Conservation (phyloP, 1,140 invertebrate species). For the Penaeus chinensis region DNA sequence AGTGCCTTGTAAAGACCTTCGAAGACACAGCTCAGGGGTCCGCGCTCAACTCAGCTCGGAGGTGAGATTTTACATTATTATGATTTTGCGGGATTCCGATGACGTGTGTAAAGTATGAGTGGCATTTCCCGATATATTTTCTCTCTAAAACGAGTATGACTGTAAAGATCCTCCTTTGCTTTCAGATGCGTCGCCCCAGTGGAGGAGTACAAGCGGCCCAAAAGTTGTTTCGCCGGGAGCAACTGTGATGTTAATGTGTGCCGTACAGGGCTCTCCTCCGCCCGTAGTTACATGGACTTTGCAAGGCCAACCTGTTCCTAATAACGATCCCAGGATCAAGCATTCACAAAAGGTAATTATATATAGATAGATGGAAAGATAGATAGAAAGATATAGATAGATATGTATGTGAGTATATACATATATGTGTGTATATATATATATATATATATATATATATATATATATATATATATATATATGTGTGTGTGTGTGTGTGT, state of each 20-base stretch:
- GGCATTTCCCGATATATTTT: too few species aligned
- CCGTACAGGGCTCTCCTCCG: constrained; percentile 54
- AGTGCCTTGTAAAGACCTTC: constrained; percentile 93
- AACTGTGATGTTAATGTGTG: constrained; percentile 40
- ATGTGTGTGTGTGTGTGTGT: too few species aligned
- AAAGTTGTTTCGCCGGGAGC: constrained; percentile 56
- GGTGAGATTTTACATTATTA: constrained; percentile 72
- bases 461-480: too few species aligned
- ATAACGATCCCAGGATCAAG: constrained; percentile 32
- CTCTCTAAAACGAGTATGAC: background rate
- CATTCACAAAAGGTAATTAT: constrained; percentile 28
- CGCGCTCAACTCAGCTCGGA: constrained; percentile 91
- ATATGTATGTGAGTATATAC: background rate
- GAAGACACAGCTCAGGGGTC: constrained; percentile 93
- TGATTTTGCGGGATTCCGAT: background rate
- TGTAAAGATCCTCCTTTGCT: background rate
- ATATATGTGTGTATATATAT: background rate
- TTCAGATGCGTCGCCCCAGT: constrained; percentile 47
- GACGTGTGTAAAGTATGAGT: background rate
- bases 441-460: too few species aligned
- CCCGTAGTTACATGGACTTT: constrained; percentile 43
- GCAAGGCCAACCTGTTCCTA: constrained; percentile 14
- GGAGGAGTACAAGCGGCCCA: constrained; percentile 30
- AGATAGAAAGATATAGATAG: background rate
- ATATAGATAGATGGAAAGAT: background rate